These are phyloP conservation scores for Rhabdomys pumilio DNA, from an alignment of 2,797 vertebrate species.

Conservation along the genomic window DNA sequence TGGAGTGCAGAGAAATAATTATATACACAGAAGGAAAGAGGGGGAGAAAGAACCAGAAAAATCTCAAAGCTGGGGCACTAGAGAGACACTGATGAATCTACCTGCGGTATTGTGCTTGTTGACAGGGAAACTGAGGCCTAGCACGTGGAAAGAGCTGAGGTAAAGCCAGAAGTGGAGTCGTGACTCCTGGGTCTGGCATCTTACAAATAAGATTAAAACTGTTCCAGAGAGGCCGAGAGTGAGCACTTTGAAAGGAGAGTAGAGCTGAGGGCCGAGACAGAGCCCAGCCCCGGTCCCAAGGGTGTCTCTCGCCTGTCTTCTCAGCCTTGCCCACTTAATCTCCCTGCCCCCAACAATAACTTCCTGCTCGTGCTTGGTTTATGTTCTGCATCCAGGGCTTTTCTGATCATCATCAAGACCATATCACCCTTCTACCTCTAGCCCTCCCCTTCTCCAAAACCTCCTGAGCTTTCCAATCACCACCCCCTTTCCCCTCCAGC, in stretches of 20 bases:
- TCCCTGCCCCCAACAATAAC: background rate
- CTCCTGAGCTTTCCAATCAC: background rate
- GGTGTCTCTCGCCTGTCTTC: background rate
- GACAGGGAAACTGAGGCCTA: slow-evolving; percentile 12
- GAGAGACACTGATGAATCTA: background rate
- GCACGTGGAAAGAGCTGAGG: background rate
- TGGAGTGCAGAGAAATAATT: slow-evolving; percentile 86
- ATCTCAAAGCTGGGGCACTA: background rate
- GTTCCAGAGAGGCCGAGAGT: background rate
- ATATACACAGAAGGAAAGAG: slow-evolving; percentile 85
- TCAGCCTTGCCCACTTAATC: background rate
- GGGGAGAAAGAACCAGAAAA: background rate
- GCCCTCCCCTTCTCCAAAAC: background rate
- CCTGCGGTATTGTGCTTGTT: background rate
- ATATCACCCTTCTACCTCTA: background rate
- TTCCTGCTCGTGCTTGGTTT: background rate
- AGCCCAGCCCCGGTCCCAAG: background rate
- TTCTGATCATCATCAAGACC: background rate
- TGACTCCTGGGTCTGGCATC: background rate
- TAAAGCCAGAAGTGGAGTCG: background rate
- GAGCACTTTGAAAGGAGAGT: background rate
- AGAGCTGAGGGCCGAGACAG: background rate
- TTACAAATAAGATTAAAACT: background rate
- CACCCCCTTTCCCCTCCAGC: background rate
- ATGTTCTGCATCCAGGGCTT: background rate